Base-by-base conservation (phyloP, 2,797 vertebrate genomes). In the Fistularia commersonii region DNA sequence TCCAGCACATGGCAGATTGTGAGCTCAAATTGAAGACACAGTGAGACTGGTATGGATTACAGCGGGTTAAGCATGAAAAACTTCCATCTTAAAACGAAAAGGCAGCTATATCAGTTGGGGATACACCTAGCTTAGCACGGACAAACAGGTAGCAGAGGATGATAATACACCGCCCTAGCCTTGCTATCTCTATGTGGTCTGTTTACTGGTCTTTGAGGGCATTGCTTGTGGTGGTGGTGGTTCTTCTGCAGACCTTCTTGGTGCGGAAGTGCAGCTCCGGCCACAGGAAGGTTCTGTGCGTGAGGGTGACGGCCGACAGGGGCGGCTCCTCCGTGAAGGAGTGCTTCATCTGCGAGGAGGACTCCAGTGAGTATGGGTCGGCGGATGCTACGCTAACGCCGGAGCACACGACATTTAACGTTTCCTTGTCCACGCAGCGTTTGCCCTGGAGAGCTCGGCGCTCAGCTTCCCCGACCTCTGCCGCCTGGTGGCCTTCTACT, bases 401-500 rank as follows among this genome's bases (percentile, higher is more conserved):
- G 9, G 32, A 7, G 11, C 9, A 69, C 64, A 64, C 66, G 7
- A 72, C 57, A 65, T 41, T 54, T 40, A 62, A 35, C 78, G 47
- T 74, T 54, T 79, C 37, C 54, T 79, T 52, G 73, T 0, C 67
- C 15, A 52, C 14, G n/a, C 77, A 96, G 94, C 91, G 0, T 66
- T 95, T 50, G 91, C 88, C 45, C 54, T 96, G 79, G 93, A 95
- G 71, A 89, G 85, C 71, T 96, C 94, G 0, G 84, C 88, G 10
- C 84, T 92, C 61, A 80, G 66, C 57, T 96, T 96, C 72, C 91
- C 90, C 1, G 93, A 95, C 75, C 82, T 96, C 38, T 89, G 93
- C 79, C 90, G 92, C 48, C 89, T 96, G 67, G 90, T 96, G 72
- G 93, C 93, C 32, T 88, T 91, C 74, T 95, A 94, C 83, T 95